Percentiles rank a stretch among this genome's conserved stretches.
phyloP scores from a whole-genome alignment of 2,797 vertebrate genomes.

The Dicrostonyx torquatus region DNA sequence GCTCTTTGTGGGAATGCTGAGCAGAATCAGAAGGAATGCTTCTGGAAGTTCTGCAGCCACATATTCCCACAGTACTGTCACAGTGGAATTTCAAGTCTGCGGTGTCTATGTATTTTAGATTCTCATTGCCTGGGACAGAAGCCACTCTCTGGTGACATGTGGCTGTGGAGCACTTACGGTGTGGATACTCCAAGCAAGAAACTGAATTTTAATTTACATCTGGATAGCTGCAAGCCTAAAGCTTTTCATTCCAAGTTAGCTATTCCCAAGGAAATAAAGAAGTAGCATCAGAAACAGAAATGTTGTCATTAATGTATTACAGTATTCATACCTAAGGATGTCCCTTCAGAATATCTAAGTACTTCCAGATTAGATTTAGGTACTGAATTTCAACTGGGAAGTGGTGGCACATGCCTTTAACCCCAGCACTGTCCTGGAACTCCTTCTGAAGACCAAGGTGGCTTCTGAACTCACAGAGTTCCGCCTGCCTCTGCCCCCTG shows the following conservation, averaged over 20 bases:
- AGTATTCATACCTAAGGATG: not conserved
- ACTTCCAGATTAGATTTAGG: not conserved
- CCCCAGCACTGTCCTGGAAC: not conserved
- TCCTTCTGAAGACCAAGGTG: not conserved
- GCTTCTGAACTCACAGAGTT: not conserved
- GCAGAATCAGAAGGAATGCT: not conserved
- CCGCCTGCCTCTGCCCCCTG: not conserved
- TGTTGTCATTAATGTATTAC: not conserved
- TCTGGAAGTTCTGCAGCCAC: not conserved
- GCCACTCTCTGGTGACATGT: not conserved
- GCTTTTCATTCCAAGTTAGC: not conserved
- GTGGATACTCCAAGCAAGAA: not conserved
- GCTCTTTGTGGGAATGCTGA: not conserved
- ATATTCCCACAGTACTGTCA: not conserved
- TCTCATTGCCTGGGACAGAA: not conserved
- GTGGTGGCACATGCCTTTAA: not conserved
- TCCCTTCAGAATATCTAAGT: not conserved
- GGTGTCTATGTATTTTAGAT: not conserved
- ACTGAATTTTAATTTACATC: not conserved
- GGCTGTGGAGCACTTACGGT: not conserved
- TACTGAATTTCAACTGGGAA: not conserved
- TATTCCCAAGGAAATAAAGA: not conserved
- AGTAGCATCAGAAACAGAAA: not conserved
- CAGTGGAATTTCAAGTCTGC: not conserved
- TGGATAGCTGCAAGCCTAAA: not conserved